Evolutionary conservation across 2,888 invertebrate genomes (phyloP), one percentile per base, ranked within the genome.

Genomic region (Caenorhabditis plicata): DNA sequence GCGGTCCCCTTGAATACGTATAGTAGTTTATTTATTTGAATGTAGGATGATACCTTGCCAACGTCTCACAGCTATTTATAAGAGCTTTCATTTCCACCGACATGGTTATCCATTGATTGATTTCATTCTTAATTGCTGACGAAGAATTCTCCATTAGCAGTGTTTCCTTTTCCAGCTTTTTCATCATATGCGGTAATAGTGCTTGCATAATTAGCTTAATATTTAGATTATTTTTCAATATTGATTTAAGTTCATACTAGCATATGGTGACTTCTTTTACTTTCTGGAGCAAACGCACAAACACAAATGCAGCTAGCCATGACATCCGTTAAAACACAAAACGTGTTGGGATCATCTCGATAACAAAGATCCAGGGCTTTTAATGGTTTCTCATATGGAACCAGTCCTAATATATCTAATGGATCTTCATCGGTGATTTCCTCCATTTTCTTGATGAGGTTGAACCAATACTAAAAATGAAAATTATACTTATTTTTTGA

Each of bases 221-320:
- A 17, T n/a, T n/a, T n/a, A n/a, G n/a, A n/a, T n/a, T n/a, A n/a
- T n/a, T n/a, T 15, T 11, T 22, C n/a, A 23, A 15, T 15, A 17
- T 23, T 5, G 19, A 33, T 17, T 9, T 23, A 44, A n/a, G n/a
- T n/a, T n/a, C n/a, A n/a, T n/a, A 73, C 69, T 64, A 79, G 64
- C 86, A 86, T 86, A 75, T 86, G 86, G 64, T 83, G 82, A 56
- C 84, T 83, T 32, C 86, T 80, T 55, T 82, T 88, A 51, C 95
- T 93, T 82, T 98, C 96, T 5, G 96, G 92, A 0, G 96, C 90
- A 82, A 96, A 98, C 0, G 95, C 94, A 4, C 96, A 92, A 0
- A 98, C 96, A 88, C 98, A 96, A 0, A 98, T 94, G 81, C 96
- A 96, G 49, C 96, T 87, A n/a, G 94, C 93, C 80, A 98, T 92